Conservation (phyloP, 1,140 invertebrate genomes). For the Drosophila ohnishii region DNA sequence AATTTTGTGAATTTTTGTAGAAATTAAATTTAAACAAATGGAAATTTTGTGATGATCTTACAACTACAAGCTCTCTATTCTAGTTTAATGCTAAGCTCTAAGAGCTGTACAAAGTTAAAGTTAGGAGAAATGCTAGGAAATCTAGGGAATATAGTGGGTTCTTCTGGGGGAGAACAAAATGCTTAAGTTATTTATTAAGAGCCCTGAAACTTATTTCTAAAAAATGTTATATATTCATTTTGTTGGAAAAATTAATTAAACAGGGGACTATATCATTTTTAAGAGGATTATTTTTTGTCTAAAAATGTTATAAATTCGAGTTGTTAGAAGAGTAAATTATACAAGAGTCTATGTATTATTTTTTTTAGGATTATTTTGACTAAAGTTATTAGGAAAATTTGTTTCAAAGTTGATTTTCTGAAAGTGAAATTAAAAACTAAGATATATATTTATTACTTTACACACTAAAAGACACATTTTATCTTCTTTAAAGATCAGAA, state of each 20-base stretch:
- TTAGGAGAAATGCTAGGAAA: neutral
- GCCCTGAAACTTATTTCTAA: neutral
- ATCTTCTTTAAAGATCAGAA: neutral
- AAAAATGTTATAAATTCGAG: neutral
- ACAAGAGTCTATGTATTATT: too few relatives aligned
- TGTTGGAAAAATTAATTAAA: neutral
- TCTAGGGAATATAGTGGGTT: neutral
- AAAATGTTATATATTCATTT: neutral
- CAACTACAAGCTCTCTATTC: constrained; percentile 1
- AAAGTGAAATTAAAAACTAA: neutral
- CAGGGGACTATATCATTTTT: too few relatives aligned
- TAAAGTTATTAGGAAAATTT: neutral
- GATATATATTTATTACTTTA: neutral
- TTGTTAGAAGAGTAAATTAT: neutral
- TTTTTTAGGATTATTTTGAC: neutral
- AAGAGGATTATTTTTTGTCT: too few relatives aligned
- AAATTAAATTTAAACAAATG: neutral
- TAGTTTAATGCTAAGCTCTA: constrained; percentile 12
- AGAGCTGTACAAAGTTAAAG: neutral
- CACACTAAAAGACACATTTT: neutral
- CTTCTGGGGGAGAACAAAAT: neutral
- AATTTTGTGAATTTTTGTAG: neutral
- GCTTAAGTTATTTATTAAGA: neutral
- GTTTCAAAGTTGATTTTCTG: neutral
- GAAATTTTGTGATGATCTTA: neutral